Evolutionary conservation across 1,140 invertebrate genomes (phyloP), one percentile per base, ranked within the genome.

Genomic region (Zaprionus africanus): DNA sequence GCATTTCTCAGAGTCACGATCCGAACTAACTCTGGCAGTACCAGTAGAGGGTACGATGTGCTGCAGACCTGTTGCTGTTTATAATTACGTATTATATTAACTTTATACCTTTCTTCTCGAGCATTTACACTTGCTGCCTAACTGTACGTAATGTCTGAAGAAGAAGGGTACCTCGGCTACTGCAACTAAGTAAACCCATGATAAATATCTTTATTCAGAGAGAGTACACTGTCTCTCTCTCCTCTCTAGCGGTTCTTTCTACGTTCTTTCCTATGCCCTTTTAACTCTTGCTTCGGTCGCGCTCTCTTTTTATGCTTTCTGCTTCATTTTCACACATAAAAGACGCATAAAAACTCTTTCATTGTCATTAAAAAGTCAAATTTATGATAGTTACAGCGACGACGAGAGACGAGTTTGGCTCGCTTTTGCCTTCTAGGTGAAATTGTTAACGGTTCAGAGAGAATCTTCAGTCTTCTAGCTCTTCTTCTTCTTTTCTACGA

Each of bases 331-430:
- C 85, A 88, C 85, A 88, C 85, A 85, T 88, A 90, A 88, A 90
- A 90, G 73, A 76, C 49, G 69, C 76, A 78, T 90, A 54, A 88
- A 82, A 83, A 82, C 71, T 85, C 78, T 77, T 85, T 82, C 83
- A 84, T 81, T 82, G 83, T 79, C 85, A 88, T 88, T 88, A 90
- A 90, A 88, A 90, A 88, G 78, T 90, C 69, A 79, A 88, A 88
- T 88, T 90, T 90, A 88, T 84, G 75, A 69, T 81, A 51, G 73
- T 83, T 77, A 60, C 43, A 36, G 49, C 58, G 56, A 61, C 31
- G 38, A 59, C 31, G 31, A 61, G 9, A 34, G 66, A 61, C 72
- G 41, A 56, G 59, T 75, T 70, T 75, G 72, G 72, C 72, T 75
- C 73, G 68, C 73, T 78, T 64, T 34, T 86, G 41, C 59, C 72